Evolutionary conservation across 1,140 invertebrate genomes (phyloP), one percentile per base, ranked within the genome.

Genomic region (Fopius arisanus): DNA sequence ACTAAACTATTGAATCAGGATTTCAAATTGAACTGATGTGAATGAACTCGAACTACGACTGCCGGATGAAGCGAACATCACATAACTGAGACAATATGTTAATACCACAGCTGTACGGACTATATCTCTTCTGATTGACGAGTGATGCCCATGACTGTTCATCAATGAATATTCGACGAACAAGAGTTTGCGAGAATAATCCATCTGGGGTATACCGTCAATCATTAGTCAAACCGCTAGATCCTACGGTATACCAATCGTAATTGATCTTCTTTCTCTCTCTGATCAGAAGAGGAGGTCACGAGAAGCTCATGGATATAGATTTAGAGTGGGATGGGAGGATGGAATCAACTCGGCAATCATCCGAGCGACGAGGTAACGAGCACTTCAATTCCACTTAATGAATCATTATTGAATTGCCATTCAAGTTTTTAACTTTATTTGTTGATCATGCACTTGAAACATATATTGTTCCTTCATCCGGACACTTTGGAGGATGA

Each of bases 361-460:
- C 54, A 59, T 59, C 23, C 54, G 23, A 28, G 10, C 19, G 54
- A 59, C 14, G 54, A 59, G 54, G 23, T 59, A 59, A 59, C 54
- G 54, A 59, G 54, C 54, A 26, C 54, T 26, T 12, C 54, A 59
- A 59, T 59, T 28, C 5, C 54, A 26, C 54, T 59, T 28, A 59
- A 23, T 59, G 54, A 59, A 59, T 59, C 54, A 59, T 59, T 59
- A 59, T 59, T 28, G 54, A 59, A 26, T 59, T 59, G 54, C 54
- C 54, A 59, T 59, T 28, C 19, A 59, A 26, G 54, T 21, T 59
- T 23, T 59, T 26, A 59, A 59, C 54, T 59, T 59, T 28, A 59
- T 59, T 59, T 14, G 23, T 12, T 26, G 54, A 59, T 28, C 14
- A 19, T 59, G 23, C 10, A 23, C 23, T 59, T 19, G 10, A 26